Conservation (phyloP, 1,140 invertebrate species). For the Nasonia giraulti region DNA sequence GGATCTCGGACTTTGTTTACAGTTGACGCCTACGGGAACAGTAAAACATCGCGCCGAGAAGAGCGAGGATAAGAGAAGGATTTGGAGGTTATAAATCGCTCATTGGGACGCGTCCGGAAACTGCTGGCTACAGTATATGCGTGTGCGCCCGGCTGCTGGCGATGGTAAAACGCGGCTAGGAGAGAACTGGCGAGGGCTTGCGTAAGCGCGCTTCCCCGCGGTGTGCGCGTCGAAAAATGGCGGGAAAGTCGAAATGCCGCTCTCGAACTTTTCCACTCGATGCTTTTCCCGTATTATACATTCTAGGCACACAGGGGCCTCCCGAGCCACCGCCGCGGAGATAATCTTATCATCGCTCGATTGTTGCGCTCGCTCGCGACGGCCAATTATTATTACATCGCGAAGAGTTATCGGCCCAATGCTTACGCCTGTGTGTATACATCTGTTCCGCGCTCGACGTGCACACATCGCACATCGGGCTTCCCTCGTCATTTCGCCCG, state of each 20-base stretch:
- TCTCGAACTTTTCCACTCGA: slow-evolving; percentile 19
- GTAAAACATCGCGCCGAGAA: background rate
- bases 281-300: too few relatives aligned
- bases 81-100: background rate
- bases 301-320: background rate
- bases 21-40: too few relatives aligned
- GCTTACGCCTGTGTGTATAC: background rate
- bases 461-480: background rate
- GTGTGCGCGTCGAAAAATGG: slow-evolving; percentile 53
- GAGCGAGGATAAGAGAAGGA: background rate
- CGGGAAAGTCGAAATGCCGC: slow-evolving; percentile 61
- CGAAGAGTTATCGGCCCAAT: background rate
- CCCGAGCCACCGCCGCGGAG: slow-evolving; percentile 47
- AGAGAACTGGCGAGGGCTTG: background rate
- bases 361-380: background rate
- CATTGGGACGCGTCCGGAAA: background rate
- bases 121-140: background rate
- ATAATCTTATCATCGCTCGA: slow-evolving; percentile 62
- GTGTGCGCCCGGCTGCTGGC: background rate
- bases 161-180: background rate
- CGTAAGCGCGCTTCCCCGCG: background rate
- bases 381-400: background rate
- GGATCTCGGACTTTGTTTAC: background rate
- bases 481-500: slow-evolving; percentile 19
- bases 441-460: background rate